These are phyloP conservation scores for Aphis craccivora DNA, from an alignment of 1,140 invertebrate species.

Conservation along the genomic window DNA sequence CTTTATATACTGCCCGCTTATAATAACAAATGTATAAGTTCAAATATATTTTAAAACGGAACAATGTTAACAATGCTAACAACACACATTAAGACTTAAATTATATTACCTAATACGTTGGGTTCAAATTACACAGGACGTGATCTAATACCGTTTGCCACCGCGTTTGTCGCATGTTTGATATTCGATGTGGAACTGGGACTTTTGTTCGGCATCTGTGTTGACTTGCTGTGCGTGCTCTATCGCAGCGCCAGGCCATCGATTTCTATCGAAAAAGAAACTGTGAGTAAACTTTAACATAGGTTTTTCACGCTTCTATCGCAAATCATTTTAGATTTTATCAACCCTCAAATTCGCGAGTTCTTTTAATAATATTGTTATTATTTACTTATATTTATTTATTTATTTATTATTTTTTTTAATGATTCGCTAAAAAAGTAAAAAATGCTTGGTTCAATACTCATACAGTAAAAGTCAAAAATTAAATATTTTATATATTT, in stretches of 20 bases:
- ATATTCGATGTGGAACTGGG: conserved; percentile 74
- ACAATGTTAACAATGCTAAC: not conserved
- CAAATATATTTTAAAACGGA: not conserved
- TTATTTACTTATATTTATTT: no score
- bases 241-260: conserved; percentile 73
- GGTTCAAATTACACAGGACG: conserved; percentile 66
- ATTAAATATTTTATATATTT: no score
- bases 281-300: conserved; percentile 62
- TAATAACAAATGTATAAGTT: not conserved
- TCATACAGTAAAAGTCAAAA: not conserved
- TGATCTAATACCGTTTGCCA: conserved; percentile 71
- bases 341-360: no score
- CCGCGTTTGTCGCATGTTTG: conserved; percentile 72
- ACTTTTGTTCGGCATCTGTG: conserved; percentile 73
- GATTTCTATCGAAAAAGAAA: conserved; percentile 65
- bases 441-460: not conserved
- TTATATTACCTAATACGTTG: not conserved
- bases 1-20: not conserved
- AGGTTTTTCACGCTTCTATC: not conserved
- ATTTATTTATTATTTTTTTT: no score
- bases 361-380: no score
- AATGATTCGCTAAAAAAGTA: not conserved
- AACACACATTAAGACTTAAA: not conserved
- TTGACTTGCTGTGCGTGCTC: conserved; percentile 75
- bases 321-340: no score